Percentiles rank a stretch among this genome's conserved stretches.
These are phyloP conservation scores for Trachelipus rathkii DNA, from an alignment of 1,140 invertebrate genomes.

Conservation along the genomic window DNA sequence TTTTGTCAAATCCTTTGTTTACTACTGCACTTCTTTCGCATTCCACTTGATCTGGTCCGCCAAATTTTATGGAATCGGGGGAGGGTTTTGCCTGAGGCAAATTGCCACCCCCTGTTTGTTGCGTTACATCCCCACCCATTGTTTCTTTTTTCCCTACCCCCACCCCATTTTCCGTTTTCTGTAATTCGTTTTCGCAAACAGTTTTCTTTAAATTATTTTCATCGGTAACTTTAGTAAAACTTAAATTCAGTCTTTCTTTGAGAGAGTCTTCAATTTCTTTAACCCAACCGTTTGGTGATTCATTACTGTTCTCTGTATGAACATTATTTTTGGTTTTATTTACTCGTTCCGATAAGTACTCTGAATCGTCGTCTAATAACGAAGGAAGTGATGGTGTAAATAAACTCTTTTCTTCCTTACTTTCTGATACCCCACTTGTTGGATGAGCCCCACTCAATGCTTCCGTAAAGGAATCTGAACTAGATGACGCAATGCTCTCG, in stretches of 20 bases:
- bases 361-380: not conserved
- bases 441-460: not conserved
- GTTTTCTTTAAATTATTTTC: not conserved
- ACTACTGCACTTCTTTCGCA: not conserved
- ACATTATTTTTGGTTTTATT: too few relatives aligned
- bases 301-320: too few relatives aligned
- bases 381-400: not conserved
- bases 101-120: not conserved
- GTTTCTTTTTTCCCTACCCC: not conserved
- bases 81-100: not conserved
- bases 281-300: not conserved
- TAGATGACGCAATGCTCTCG: not conserved
- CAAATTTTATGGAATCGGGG: not conserved
- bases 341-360: not conserved
- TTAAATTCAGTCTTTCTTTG: not conserved
- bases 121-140: not conserved
- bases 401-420: not conserved
- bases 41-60: not conserved
- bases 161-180: not conserved
- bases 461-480: conserved; percentile 2
- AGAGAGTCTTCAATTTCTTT: not conserved
- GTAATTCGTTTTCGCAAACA: not conserved
- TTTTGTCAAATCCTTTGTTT: not conserved
- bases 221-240: not conserved
- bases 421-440: not conserved